Percentiles rank a stretch among this genome's conserved stretches.
Evolutionary conservation across 2,888 invertebrate species (phyloP).

Genomic region (Cantharis flavilabris): DNA sequence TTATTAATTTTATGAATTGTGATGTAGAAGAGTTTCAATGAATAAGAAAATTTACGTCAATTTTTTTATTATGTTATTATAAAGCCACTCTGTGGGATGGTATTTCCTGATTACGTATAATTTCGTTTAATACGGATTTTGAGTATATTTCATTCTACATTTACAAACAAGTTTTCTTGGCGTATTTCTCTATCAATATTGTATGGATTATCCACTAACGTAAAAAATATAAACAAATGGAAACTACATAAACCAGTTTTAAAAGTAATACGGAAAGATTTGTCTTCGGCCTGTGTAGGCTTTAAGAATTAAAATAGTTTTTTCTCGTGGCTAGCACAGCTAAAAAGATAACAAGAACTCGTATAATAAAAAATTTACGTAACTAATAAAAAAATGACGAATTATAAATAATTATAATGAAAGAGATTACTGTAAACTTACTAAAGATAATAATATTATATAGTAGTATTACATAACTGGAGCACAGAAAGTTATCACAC

Average conservation of each 20-base stretch:
- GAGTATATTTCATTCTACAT: not conserved
- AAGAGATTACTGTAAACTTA: not conserved
- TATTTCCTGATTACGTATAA: slow-evolving; percentile 4
- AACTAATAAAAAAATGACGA: not conserved
- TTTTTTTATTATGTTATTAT: not conserved
- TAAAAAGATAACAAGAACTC: not conserved
- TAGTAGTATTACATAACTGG: not conserved
- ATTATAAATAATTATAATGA: not conserved
- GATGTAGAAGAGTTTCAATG: not conserved
- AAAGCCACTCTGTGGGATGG: not conserved
- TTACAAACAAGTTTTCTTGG: not conserved
- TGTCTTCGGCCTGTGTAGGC: not conserved
- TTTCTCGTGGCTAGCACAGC: not conserved
- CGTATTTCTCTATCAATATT: not conserved
- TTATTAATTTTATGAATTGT: not conserved
- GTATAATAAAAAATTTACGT: not conserved
- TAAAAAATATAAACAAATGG: not conserved
- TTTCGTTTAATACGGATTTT: not conserved
- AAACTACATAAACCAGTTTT: not conserved
- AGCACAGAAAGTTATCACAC: not conserved
- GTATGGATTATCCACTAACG: slow-evolving; percentile 5
- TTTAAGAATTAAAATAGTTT: not conserved
- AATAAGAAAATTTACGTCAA: not conserved
- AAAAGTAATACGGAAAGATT: not conserved
- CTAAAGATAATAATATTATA: not conserved